phyloP scores from a whole-genome alignment of 2,797 vertebrate genomes.

The Coranthus polyacanthus region DNA sequence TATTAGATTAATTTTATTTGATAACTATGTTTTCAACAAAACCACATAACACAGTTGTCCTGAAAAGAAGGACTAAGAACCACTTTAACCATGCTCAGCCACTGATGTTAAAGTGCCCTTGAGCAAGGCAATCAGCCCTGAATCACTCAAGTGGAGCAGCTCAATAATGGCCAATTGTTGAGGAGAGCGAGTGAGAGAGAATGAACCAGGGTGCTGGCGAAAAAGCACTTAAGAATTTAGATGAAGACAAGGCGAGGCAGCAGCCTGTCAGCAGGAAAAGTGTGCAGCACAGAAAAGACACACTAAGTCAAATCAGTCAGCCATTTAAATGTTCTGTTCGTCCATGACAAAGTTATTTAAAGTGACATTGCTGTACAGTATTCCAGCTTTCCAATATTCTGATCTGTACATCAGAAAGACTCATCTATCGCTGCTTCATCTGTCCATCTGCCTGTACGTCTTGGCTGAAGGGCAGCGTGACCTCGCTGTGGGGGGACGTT shows the following conservation, averaged over 20 bases:
- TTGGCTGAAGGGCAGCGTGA: not conserved
- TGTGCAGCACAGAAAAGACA: not conserved
- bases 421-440: not conserved
- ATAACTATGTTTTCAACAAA: too few relatives aligned
- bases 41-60: too few relatives aligned
- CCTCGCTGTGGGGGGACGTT: not conserved
- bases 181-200: not conserved
- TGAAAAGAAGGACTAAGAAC: not conserved
- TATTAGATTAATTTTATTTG: too few relatives aligned
- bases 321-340: constrained; percentile 8
- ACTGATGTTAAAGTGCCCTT: not conserved
- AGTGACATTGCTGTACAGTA: not conserved
- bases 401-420: constrained; percentile 8
- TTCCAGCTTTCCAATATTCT: not conserved
- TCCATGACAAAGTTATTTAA: constrained; percentile 5
- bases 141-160: not conserved
- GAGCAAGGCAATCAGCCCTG: not conserved
- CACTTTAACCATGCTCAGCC: not conserved
- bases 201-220: not conserved
- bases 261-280: not conserved
- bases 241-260: not conserved
- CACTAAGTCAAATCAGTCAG: not conserved
- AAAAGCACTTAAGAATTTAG: not conserved
- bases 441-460: not conserved
- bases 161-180: not conserved